phyloP scores from a whole-genome alignment of 2,888 invertebrate genomes.

The Drosophila cracens region DNA sequence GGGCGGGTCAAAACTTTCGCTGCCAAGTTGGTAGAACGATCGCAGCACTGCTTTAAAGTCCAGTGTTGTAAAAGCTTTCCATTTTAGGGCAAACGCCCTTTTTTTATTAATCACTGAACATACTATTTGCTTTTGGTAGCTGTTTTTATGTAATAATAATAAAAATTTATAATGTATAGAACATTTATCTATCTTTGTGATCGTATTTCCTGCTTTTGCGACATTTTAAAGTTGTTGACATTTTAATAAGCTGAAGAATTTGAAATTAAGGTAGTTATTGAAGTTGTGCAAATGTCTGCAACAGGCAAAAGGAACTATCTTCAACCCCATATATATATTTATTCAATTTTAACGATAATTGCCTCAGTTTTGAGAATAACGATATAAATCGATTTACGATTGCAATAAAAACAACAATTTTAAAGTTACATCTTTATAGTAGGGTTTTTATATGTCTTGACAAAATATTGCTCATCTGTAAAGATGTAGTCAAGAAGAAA shows the following conservation, averaged over 20 bases:
- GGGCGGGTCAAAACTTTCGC: constrained; percentile 17
- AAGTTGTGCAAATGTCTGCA: not conserved
- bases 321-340: not conserved
- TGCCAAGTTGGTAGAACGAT: constrained; percentile 17
- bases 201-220: not conserved
- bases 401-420: not conserved
- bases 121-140: not conserved
- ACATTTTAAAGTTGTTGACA: not conserved
- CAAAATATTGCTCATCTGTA: not conserved
- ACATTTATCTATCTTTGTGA: not conserved
- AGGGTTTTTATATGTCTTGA: no score
- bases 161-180: not conserved
- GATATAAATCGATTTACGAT: constrained; percentile 1
- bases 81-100: not conserved
- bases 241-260: not conserved
- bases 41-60: not conserved
- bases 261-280: not conserved
- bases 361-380: not conserved
- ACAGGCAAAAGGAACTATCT: not conserved
- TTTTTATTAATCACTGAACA: not conserved
- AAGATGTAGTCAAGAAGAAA: not conserved
- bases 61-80: not conserved
- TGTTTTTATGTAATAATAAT: not conserved
- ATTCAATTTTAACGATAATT: not conserved
- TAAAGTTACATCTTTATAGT: not conserved